Base-by-base conservation (phyloP, 1,140 invertebrate genomes). In the Delia radicum region DNA sequence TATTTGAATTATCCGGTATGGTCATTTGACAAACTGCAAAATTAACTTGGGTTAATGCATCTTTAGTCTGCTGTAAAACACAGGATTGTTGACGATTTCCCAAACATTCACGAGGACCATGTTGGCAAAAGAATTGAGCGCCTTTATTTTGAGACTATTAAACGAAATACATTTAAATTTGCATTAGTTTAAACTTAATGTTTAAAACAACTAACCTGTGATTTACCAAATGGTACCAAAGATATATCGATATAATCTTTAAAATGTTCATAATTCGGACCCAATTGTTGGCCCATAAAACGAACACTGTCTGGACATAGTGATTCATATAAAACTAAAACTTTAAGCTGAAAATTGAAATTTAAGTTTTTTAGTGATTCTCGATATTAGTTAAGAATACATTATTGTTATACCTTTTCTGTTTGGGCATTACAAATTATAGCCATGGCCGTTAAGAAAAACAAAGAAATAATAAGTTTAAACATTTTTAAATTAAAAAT, bases 141-240 rank as follows among this genome's bases (percentile, higher is more conserved):
- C 82, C 85, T 12, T 87, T 87, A 4, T 85, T 78, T 2, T 83
- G 74, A 2, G 84, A 81, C 55, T 82, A 72, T 10, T 74, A 73
- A n/a, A 8, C 8, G 8, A 76, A 79, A 65, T 74, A 46, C 10
- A 28, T n/a, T 31, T 18, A 28, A 69, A 21, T 28, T 42, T 46
- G 46, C 5, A 13, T 24, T 8, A 2, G 28, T 24, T 18, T 3
- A 69, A 18, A 69, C n/a, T 12, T 73, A 63, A 15, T 76, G 75
- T 3, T 4, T 26, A 48, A 73, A 29, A 63, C 71, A 77, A 86
- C 86, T 87, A 87, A 92, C 91, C 80, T 82, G 73, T 4, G 94
- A 93, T 87, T 96, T 95, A 76, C 95, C 95, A 82, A 92, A 96
- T 0, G 95, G 94, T 72, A 92, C 87, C 29, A 91, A 88, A 24